Evolutionary conservation across 2,888 invertebrate genomes (phyloP), one percentile per base, ranked within the genome.

Genomic region (Meteorus colon): DNA sequence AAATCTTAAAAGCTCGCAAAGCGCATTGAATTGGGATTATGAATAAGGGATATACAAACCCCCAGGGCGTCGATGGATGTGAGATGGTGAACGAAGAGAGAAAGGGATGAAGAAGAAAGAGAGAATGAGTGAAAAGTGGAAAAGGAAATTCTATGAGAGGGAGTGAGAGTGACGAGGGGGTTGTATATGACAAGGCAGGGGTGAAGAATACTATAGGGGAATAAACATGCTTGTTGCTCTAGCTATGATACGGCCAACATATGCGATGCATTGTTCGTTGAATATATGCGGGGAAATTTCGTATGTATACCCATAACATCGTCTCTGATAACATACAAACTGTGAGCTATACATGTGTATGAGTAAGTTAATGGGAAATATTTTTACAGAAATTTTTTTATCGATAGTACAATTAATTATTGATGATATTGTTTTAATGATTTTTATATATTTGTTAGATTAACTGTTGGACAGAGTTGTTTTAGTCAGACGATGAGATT

Each of bases 1-100:
- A 81, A 81, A 84, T 84, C 85, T 85, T 86, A 85, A 86, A 86
- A 86, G 86, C 86, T 83, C 82, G 84, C 84, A 85, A 86, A 86
- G 85, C 84, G 84, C 86, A 86, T 85, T 86, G 86, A 86, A 86
- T 84, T 83, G 84, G 85, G 85, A 86, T 86, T 85, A 86, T 85
- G 86, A 86, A 85, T 86, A 86, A 86, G 85, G 84, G 85, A 86
- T 84, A 82, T 79, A 79, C 80, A 77, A 83, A 83, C 83, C 85
- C 85, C 82, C 81, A 82, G 85, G 84, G 83, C 81, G 83, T 81
- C 83, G 82, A 83, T 83, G 84, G 83, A 82, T 81, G 55, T 55
- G 83, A 82, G 82, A 82, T 81, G 78, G 77, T 78, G 65, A 75
- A 41, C 70, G 59, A 55, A 51, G 51, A 27, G 41, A 67, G 19